A percentile compares a stretch with the other conserved stretches of the same genome.
These are phyloP conservation scores for Diaprepes abbreviatus DNA, from an alignment of 2,888 invertebrate genomes.

Conservation along the genomic window DNA sequence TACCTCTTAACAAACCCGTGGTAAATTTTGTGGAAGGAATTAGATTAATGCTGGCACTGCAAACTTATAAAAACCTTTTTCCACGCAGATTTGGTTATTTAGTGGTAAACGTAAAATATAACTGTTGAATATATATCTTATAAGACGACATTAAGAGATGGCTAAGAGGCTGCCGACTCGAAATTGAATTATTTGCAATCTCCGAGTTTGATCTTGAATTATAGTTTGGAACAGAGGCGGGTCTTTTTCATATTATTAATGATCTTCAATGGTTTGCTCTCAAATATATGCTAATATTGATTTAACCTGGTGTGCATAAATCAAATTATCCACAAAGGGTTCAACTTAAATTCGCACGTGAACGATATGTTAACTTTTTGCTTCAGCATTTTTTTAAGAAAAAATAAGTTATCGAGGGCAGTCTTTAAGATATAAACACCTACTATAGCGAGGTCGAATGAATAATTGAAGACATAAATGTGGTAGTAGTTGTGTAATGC, in stretches of 20 bases:
- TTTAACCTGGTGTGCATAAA: too few relatives aligned
- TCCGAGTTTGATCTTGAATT: constrained; percentile 56
- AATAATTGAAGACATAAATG: too few relatives aligned
- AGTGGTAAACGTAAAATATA: constrained; percentile 44
- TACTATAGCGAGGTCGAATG: too few relatives aligned
- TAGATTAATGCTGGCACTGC: constrained; percentile 49
- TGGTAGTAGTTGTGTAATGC: too few relatives aligned
- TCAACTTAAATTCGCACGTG: too few relatives aligned
- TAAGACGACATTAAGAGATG: constrained; percentile 53
- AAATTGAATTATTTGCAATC: constrained; percentile 59
- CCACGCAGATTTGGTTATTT: constrained; percentile 48
- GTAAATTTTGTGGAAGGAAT: constrained; percentile 49
- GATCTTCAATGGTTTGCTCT: too few relatives aligned
- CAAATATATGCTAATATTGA: too few relatives aligned
- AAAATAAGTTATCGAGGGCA: too few relatives aligned
- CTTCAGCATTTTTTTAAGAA: too few relatives aligned
- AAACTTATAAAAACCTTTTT: constrained; percentile 42
- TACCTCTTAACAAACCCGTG: constrained; percentile 47
- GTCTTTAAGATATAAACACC: too few relatives aligned
- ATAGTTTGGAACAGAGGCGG: constrained; percentile 53
- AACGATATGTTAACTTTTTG: too few relatives aligned
- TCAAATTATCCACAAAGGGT: too few relatives aligned
- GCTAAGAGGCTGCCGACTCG: constrained; percentile 50
- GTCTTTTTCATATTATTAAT: neutral
- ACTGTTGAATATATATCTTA: constrained; percentile 48